Base-by-base conservation (phyloP, 1,140 invertebrate genomes). In the Pogonus chalceus region DNA sequence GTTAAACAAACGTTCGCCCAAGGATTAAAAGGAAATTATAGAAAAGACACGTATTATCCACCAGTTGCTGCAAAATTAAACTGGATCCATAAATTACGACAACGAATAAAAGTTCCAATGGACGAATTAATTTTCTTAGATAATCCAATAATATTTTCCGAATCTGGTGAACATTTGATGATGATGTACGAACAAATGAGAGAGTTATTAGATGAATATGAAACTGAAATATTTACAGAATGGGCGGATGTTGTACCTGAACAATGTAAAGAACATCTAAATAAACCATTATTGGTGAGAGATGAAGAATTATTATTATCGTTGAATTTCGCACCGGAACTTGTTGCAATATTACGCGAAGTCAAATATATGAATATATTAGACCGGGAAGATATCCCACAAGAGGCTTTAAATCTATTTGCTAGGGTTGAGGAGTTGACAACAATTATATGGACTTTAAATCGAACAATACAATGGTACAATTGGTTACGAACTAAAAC, bases 61-160 rank as follows among this genome's bases (percentile, higher is more conserved):
- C 81, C 82, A 21, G 78, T 88, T 1, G 77, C 83, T 49, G 85
- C 87, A 7, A 73, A 79, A 35, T 65, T 93, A 3, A 80, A 80
- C 63, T 87, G 84, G 79, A 69, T 88, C 2, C 70, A 79, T 56
- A 86, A 87, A 68, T 69, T 91, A 43, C 73, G 76, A 39, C 68
- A 76, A 51, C 72, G 85, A 55, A 77, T 87, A 18, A 60, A 69
- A 14, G 72, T 74, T 31, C 81, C 85, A 1, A 79, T 87, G 57
- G 74, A 80, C 52, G 70, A 76, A 18, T 76, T 81, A 54, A 71
- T 73, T 50, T 23, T 72, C 49, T 69, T 80, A 54, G 76, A 80
- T 57, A 67, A 78, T 53, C 70, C 73, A 31, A 69, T 73, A 10
- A 58, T 72, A 26, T 47, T 58, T 2, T 50, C 58, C 2, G 65